phyloP scores from a whole-genome alignment of 37 sponge, comb jelly and placozoan genomes.

The Crambe crambe region DNA sequence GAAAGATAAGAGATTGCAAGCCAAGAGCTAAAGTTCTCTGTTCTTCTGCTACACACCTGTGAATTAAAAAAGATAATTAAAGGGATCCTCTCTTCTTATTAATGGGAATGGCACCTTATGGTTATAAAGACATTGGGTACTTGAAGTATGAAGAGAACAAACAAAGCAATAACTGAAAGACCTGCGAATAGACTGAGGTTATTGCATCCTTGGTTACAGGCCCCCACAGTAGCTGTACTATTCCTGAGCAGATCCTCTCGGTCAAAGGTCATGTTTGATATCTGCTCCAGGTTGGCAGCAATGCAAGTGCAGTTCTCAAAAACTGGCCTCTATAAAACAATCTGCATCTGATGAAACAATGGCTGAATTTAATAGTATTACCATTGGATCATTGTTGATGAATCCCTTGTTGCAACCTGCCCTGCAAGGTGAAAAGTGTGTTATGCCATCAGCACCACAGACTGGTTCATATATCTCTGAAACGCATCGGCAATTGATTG shows the following conservation, averaged over 20 bases:
- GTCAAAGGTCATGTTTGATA: too few species aligned
- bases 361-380: too few species aligned
- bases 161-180: conserved; percentile 24
- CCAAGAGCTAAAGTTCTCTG: conserved; percentile 65
- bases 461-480: conserved; percentile 62
- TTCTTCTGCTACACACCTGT: conserved; percentile 78
- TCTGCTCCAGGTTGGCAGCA: too few species aligned
- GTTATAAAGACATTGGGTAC: conserved; percentile 46
- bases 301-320: conserved; percentile 45
- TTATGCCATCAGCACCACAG: conserved; percentile 55
- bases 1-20: conserved; percentile 51
- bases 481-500: conserved; percentile 52
- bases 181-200: conserved; percentile 19
- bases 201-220: conserved; percentile 38
- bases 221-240: conserved; percentile 38
- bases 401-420: conserved; percentile 41
- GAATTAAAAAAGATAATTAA: too few species aligned
- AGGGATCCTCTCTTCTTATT: too few species aligned
- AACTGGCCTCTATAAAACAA: conserved; percentile 1
- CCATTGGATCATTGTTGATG: neutral
- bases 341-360: neutral
- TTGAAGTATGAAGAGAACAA: conserved; percentile 42
- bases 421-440: conserved; percentile 54
- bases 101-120: too few species aligned
- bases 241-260: conserved; percentile 1